These are phyloP conservation scores for Listrodromus nycthemerus DNA, from an alignment of 2,888 invertebrate species.

Conservation along the genomic window DNA sequence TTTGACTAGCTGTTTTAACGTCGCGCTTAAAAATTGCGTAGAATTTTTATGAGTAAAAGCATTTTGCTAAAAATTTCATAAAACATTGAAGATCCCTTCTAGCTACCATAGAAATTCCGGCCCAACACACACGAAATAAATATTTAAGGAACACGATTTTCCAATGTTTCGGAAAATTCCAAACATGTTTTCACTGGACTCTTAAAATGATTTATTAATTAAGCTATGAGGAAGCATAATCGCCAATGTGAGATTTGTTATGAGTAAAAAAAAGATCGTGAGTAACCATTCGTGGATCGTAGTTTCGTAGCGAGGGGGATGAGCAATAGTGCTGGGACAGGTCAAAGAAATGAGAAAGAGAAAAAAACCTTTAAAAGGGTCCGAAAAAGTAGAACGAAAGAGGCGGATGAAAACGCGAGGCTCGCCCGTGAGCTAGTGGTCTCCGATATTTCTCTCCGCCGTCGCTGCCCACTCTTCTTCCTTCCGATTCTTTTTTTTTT, in stretches of 20 bases:
- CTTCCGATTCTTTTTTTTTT: slow-evolving; percentile 3
- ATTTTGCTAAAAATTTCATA: too few relatives aligned
- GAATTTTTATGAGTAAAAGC: too few relatives aligned
- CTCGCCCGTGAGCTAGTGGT: slow-evolving; percentile 8
- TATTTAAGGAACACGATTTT: too few relatives aligned
- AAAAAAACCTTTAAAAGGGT: slow-evolving; percentile 2
- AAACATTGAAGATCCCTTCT: too few relatives aligned
- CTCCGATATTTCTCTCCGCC: slow-evolving; percentile 31
- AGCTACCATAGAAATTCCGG: too few relatives aligned
- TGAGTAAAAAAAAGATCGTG: not conserved
- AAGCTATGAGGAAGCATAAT: too few relatives aligned
- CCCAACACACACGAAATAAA: too few relatives aligned
- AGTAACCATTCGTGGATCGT: not conserved
- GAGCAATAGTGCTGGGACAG: not conserved
- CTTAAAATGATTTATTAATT: too few relatives aligned
- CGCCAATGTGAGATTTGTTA: not conserved
- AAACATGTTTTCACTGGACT: too few relatives aligned
- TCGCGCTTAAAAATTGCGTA: too few relatives aligned
- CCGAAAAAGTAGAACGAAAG: slow-evolving; percentile 12
- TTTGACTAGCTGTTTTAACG: too few relatives aligned
- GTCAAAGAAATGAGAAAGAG: slow-evolving; percentile 15
- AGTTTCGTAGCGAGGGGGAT: not conserved
- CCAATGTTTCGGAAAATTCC: too few relatives aligned
- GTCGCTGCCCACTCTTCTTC: slow-evolving; percentile 3
- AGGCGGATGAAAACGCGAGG: slow-evolving; percentile 10